These are phyloP conservation scores for Actias luna DNA, from an alignment of 2,888 invertebrate genomes.

Conservation along the genomic window DNA sequence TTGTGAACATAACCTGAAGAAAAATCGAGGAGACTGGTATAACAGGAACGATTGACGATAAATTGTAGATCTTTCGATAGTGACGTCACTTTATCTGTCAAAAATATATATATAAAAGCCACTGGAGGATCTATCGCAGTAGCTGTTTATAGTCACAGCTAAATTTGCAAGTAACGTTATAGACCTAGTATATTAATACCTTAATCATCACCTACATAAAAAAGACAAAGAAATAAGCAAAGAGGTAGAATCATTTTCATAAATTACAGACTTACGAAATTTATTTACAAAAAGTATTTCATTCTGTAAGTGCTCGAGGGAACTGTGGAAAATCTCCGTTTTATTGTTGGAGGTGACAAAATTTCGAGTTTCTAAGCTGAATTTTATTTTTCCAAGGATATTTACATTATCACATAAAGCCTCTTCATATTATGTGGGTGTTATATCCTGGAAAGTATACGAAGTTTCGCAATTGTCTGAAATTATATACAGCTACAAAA, in stretches of 20 bases:
- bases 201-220: background rate
- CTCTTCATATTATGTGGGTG: background rate
- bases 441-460: background rate
- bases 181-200: too few species aligned
- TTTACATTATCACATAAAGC: background rate
- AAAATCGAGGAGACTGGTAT: too few species aligned
- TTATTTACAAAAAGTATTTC: background rate
- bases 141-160: too few species aligned
- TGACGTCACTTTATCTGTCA: too few species aligned
- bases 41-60: too few species aligned
- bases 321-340: background rate
- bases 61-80: too few species aligned
- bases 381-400: background rate
- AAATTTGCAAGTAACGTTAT: too few species aligned
- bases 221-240: background rate
- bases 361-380: background rate
- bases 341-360: background rate
- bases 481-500: background rate
- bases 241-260: background rate
- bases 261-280: background rate
- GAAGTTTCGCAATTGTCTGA: background rate
- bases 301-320: background rate
- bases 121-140: too few species aligned
- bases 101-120: too few species aligned
- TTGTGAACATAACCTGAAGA: too few species aligned